Evolutionary conservation across 1,140 invertebrate species (phyloP).

Genomic region (honey bee (Apis mellifera)): DNA sequence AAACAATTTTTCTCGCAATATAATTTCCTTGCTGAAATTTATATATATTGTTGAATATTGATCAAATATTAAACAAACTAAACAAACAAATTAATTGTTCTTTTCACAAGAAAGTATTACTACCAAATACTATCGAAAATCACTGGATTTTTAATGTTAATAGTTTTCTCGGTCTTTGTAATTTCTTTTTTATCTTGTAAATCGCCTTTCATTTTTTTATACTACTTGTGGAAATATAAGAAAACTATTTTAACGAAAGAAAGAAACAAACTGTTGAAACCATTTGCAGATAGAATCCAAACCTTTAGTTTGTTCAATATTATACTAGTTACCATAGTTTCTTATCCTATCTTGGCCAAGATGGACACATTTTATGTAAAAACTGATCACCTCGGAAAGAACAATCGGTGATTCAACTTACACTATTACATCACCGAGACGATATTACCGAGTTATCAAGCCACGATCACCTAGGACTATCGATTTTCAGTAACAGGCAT

Average conservation of each 20-base stretch:
- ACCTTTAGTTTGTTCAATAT: constrained; percentile 61
- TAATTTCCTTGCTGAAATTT: constrained; percentile 72
- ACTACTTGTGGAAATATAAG: neutral
- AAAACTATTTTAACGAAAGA: neutral
- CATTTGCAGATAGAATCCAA: neutral
- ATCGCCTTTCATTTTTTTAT: constrained; percentile 43
- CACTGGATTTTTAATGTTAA: constrained; percentile 41
- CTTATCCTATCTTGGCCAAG: neutral
- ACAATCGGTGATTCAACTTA: neutral
- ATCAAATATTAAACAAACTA: neutral
- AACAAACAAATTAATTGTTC: neutral
- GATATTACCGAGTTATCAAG: neutral
- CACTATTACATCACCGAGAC: too few species aligned
- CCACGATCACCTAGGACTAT: constrained; percentile 23
- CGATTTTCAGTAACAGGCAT: constrained; percentile 39
- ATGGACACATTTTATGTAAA: neutral
- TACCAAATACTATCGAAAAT: constrained; percentile 66
- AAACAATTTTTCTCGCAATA: constrained; percentile 64
- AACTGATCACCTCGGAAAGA: neutral
- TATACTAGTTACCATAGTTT: constrained; percentile 50
- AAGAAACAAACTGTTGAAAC: neutral
- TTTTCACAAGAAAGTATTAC: neutral
- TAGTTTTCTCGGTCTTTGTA: constrained; percentile 36
- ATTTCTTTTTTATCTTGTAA: constrained; percentile 42
- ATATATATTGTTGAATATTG: constrained; percentile 15